Conservation (phyloP, 1,140 invertebrate species). For the Drosophila erecta region DNA sequence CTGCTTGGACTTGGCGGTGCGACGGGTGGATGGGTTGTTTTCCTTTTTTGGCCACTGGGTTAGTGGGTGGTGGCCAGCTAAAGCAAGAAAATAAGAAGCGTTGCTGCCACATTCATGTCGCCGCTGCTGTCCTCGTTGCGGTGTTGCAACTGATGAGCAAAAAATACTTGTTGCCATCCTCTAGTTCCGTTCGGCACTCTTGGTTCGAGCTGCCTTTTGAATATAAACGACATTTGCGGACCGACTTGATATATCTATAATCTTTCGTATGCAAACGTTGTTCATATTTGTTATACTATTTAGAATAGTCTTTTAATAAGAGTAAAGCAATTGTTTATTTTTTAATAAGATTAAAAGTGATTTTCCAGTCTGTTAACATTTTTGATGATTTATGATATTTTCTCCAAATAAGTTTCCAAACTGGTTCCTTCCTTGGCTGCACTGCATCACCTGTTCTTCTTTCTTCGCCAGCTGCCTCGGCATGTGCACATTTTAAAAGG, state of each 20-base stretch:
- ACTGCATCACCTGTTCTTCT: conserved; percentile 4
- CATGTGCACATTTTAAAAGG: conserved; percentile 78
- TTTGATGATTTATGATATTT: not conserved
- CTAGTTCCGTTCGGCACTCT: not conserved
- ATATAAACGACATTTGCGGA: not conserved
- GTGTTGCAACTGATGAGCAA: conserved; percentile 24
- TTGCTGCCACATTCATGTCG: conserved; percentile 62
- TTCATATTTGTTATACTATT: not conserved
- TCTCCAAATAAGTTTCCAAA: not conserved
- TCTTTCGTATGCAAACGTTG: too few species aligned
- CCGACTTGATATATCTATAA: not conserved
- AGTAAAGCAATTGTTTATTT: too few species aligned
- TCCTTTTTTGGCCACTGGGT: not conserved
- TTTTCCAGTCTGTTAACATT: too few species aligned
- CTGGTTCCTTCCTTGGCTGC: conserved; percentile 2
- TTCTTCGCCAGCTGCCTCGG: conserved; percentile 22
- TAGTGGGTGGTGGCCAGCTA: conserved; percentile 32
- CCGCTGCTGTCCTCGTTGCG: conserved; percentile 20
- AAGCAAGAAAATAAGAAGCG: conserved; percentile 19
- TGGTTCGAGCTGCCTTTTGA: not conserved
- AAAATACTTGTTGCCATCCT: conserved; percentile 64
- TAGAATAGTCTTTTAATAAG: too few species aligned
- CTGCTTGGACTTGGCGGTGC: conserved; percentile 51
- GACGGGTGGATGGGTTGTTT: conserved; percentile 2
- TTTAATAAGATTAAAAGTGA: too few species aligned